These are phyloP conservation scores for Plebejus argus DNA, from an alignment of 2,888 invertebrate species.

Conservation along the genomic window DNA sequence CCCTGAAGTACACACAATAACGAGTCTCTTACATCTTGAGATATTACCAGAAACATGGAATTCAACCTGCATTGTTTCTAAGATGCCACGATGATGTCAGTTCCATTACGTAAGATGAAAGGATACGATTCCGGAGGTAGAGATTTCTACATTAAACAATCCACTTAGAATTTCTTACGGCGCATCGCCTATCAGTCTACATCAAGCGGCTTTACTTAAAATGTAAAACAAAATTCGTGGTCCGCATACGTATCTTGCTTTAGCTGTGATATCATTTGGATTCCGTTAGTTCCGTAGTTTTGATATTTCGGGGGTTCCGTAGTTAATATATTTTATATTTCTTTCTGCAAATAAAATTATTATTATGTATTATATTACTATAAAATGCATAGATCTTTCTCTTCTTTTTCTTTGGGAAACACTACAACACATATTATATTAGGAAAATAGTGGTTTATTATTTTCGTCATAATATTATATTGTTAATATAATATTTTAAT, in stretches of 20 bases:
- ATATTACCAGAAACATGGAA: background rate
- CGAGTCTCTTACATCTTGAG: background rate
- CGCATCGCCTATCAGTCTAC: slow-evolving; percentile 40
- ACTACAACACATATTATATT: no score
- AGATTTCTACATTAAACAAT: slow-evolving; percentile 21
- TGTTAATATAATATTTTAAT: no score
- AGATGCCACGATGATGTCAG: background rate
- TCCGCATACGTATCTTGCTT: slow-evolving; percentile 46
- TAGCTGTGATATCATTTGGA: slow-evolving; percentile 3
- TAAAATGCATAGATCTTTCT: no score
- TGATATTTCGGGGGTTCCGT: background rate
- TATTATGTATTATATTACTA: no score
- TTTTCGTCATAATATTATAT: no score
- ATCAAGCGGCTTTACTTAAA: slow-evolving; percentile 41
- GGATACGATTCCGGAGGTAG: background rate
- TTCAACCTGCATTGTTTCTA: background rate
- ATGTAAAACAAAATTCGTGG: slow-evolving; percentile 41
- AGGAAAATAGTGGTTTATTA: no score
- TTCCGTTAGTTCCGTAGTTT: slow-evolving; percentile 1
- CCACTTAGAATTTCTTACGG: slow-evolving; percentile 43
- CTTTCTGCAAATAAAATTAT: no score
- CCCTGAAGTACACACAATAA: background rate
- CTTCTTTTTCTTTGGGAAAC: no score
- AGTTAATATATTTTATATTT: no score
- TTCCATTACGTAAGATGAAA: background rate